Evolutionary conservation across 1,140 invertebrate genomes (phyloP), one percentile per base, ranked within the genome.

Genomic region (Atta colombica): DNA sequence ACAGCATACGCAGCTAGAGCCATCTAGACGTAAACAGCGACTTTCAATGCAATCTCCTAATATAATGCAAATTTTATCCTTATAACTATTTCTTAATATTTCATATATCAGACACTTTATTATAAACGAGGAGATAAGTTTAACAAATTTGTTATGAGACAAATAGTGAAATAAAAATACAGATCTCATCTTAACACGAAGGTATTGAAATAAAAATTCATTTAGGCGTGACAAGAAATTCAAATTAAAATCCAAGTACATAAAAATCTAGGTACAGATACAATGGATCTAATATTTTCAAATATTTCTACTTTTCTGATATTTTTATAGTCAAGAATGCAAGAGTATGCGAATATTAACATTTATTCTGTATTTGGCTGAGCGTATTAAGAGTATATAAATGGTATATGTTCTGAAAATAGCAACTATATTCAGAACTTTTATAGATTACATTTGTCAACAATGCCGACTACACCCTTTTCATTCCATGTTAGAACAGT

Each of bases 401-500:
- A 98, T 85, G 28, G 95, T 95, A 94, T 95, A 94, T 98, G 97
- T 89, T 97, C 96, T 63, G 97, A 97, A 4, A 96, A 92, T 45
- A 98, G 98, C 80, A 98, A 93, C 84, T 97, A 97, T 89, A 97
- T 96, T 89, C 97, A 96, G 93, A 98, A 98, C 91, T 98, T 97
- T 91, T 98, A 96, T 80, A 99, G 98, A 66, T 96, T 96, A 69
- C 97, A 97, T 91, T 96, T 97, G 8, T 97, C 97, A 86, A 94
- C 96, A 0, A 97, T 97, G 8, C 97, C 97, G 86, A 94, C 96
- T 0, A 97, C 96, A 25, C 97, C 96, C 95, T 98, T 98, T 49
- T 98, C 98, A 96, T 98, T 98, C 98, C 98, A 99, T 28, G 98
- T 97, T 66, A 98, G 94, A 31, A 97, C 95, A n/a, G 97, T 98